Evolutionary conservation across 2,797 vertebrate species (phyloP).

Genomic region (Mormyrops boulengeri): DNA sequence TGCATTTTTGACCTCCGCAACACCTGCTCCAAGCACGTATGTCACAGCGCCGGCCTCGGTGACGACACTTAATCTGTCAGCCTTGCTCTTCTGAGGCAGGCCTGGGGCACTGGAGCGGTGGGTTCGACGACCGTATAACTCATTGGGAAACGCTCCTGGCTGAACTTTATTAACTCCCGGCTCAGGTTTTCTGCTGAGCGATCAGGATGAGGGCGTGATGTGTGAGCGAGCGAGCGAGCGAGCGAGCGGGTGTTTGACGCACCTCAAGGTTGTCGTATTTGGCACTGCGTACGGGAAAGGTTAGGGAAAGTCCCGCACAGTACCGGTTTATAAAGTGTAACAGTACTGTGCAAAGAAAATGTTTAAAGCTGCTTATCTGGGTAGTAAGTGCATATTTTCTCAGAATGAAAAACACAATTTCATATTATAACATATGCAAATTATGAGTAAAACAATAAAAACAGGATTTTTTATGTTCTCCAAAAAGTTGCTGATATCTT

Average conservation of each 20-base stretch:
- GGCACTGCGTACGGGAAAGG: conserved; percentile 6
- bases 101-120: conserved; percentile 35
- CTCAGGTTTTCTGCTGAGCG: conserved; percentile 32
- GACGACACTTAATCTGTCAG: conserved; percentile 51
- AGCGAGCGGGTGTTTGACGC: conserved; percentile 9
- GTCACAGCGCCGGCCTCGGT: conserved; percentile 30
- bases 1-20: conserved; percentile 13
- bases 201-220: conserved; percentile 22
- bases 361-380: not conserved
- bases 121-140: conserved; percentile 28
- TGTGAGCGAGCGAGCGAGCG: not conserved
- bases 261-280: conserved; percentile 23
- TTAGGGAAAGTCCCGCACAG: not conserved
- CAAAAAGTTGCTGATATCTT: not conserved
- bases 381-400: not conserved
- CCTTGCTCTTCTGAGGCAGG: conserved; percentile 48
- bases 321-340: not conserved
- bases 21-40: conserved; percentile 14
- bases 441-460: not conserved
- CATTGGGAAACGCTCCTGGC: conserved; percentile 31
- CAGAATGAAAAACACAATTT: too few species aligned
- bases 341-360: not conserved
- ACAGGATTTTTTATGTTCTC: not conserved
- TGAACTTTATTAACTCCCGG: conserved; percentile 25
- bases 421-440: too few species aligned